Base-by-base conservation (phyloP, 2,797 vertebrate genomes). In the Heteromormyrus szaboi region DNA sequence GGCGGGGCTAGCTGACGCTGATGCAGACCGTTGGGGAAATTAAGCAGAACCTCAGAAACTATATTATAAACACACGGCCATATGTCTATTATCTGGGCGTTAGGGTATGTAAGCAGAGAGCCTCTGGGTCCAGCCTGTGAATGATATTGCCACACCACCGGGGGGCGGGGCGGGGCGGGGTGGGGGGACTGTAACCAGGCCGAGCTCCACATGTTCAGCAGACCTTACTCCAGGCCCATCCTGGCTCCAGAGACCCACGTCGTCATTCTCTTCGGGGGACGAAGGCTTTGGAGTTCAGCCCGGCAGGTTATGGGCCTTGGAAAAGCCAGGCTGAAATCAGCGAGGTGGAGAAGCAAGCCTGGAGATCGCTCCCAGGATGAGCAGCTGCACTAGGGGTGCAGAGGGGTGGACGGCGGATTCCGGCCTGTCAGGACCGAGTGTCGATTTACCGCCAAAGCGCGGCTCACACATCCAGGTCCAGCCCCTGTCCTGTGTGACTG, bases 251-350 rank as follows among this genome's bases (percentile, higher is more conserved):
- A 72, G 29, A 72, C 65, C 65, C 65, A 90, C 83, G 89, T 65
- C 89, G 87, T 68, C 85, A 86, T 54, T 65, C 85, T 87, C 62
- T 86, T 89, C 87, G 86, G 79, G 25, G 85, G 89, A 84, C 50
- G 29, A 86, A 86, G 87, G 48, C 65, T 81, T 81, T 72, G 65
- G 87, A 59, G n/a, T 62, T 62, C 89, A 72, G 88, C 89, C 89
- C 88, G 86, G 88, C 87, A 89, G 50, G 88, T 85, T 79, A 48
- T 68, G 68, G 62, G 37, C 46, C 88, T 84, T 29, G 48, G 5
- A 54, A 79, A 90, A 76, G 88, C 81, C 89, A 89, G 88, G 91
- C 79, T 50, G 59, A 83, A 65, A 84, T 41, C 50, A 83, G 84
- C 9, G 19, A 44, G 41, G 81, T 65, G 85, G 85, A 91, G 72